Evolutionary conservation across 2,888 invertebrate genomes (phyloP), one percentile per base, ranked within the genome.

Genomic region (Nebria brevicollis): DNA sequence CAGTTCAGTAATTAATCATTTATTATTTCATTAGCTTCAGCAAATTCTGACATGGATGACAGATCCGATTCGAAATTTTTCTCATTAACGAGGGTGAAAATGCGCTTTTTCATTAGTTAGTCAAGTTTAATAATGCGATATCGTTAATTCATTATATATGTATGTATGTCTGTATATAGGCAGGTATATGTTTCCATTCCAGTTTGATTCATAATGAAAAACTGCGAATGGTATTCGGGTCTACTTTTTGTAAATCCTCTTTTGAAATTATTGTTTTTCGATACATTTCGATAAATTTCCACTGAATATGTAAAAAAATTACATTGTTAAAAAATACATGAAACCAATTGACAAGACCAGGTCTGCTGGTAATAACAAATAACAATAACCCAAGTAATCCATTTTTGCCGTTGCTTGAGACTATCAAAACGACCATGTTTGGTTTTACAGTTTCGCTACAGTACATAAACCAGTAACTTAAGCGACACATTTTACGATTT

Each of bases 21-120:
- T 75, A 80, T 80, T 75, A 80, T 80, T 80, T 80, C 70, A 80
- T 80, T 80, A 80, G 80, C 80, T 75, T 75, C 75, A 80, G 75
- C 65, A 75, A 72, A 72, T 80, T 75, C 65, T 75, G 80, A 75
- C 80, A 73, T 15, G 15, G n/a, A 41, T 15, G 41, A 73, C 41
- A 42, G 73, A 43, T 41, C 4, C 54, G 54, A 54, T 54, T 54
- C 7, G 8, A 8, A 54, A 54, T 11, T 54, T 54, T 54, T 54
- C 54, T 54, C 54, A 54, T 54, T 54, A 54, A 13, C 13, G 54
- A 54, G 54, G 54, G 54, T 54, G 54, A 54, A 54, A 11, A 54
- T 54, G 54, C 54, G 13, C 54, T 54, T 54, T 54, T 54, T 54
- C 7, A 54, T 54, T 54, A 54, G 54, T 54, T 54, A 54, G 8